Conservation (phyloP, 2,113 vertebrate genomes). For the Cololabis saira region DNA sequence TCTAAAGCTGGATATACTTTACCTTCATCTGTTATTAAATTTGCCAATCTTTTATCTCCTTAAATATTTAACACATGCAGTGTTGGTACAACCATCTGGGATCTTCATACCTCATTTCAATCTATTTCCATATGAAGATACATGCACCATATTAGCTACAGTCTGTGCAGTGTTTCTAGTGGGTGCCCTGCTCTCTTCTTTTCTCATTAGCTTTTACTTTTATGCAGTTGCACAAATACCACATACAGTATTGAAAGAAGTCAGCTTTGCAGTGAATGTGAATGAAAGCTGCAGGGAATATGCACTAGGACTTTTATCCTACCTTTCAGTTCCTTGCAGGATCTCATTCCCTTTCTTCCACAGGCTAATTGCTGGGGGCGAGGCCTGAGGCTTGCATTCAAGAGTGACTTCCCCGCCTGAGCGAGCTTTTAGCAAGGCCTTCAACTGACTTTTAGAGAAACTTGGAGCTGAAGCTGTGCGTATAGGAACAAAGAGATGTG, state of each 20-base stretch:
- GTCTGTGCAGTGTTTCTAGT: conserved; percentile 27
- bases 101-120: conserved; percentile 27
- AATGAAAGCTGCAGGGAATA: conserved; percentile 50
- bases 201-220: conserved; percentile 60
- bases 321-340: conserved; percentile 90
- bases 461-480: conserved; percentile 90
- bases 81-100: conserved; percentile 19
- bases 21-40: conserved; percentile 12
- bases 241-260: conserved; percentile 54
- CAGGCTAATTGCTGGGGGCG: conserved; percentile 87
- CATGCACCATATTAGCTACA: conserved; percentile 22
- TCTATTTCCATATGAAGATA: conserved; percentile 31
- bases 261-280: conserved; percentile 21
- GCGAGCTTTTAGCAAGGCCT: conserved; percentile 86
- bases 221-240: conserved; percentile 58
- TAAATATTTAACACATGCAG: conserved; percentile 33
- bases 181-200: conserved; percentile 17
- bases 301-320: conserved; percentile 61
- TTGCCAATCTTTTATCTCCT: conserved; percentile 36
- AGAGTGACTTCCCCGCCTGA: conserved; percentile 89
- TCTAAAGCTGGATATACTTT: neutral
- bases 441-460: conserved; percentile 90
- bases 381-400: conserved; percentile 92
- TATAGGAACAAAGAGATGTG: conserved; percentile 28
- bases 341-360: conserved; percentile 91